phyloP scores from a whole-genome alignment of 2,797 vertebrate species.

The Helarctos malayanus region DNA sequence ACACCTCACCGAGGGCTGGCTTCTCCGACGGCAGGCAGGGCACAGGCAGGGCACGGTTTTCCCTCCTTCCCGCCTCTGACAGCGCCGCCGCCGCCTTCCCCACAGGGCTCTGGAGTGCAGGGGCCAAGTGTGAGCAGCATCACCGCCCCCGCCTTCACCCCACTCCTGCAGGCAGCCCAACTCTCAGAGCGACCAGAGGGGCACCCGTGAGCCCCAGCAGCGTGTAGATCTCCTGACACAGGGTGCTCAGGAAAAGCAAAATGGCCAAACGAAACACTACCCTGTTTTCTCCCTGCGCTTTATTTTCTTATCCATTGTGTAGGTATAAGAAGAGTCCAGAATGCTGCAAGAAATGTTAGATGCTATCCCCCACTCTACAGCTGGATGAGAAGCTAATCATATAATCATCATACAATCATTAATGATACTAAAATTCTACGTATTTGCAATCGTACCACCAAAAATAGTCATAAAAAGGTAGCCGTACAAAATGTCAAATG shows the following conservation, averaged over 20 bases:
- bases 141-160: too few relatives aligned
- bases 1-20: not conserved
- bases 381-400: not conserved
- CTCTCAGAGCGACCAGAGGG: not conserved
- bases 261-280: accelerated
- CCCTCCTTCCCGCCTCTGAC: not conserved
- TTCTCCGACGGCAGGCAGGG: not conserved
- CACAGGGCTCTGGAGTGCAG: not conserved
- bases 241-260: not conserved
- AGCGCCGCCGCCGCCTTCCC: not conserved
- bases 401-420: too few relatives aligned
- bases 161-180: accelerated
- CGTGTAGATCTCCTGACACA: not conserved
- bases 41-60: not conserved
- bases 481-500: not conserved
- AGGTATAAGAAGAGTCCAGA: too few relatives aligned
- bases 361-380: not conserved
- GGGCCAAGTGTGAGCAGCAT: not conserved
- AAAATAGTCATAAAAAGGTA: not conserved
- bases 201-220: not conserved
- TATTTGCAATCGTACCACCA: not conserved
- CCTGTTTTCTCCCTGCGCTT: not conserved
- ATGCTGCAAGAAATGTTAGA: not conserved
- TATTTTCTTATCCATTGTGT: not conserved
- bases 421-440: not conserved